Evolutionary conservation across 2,113 vertebrate genomes (phyloP), one percentile per base, ranked within the genome.

Genomic region (Pelodiscus sinensis): DNA sequence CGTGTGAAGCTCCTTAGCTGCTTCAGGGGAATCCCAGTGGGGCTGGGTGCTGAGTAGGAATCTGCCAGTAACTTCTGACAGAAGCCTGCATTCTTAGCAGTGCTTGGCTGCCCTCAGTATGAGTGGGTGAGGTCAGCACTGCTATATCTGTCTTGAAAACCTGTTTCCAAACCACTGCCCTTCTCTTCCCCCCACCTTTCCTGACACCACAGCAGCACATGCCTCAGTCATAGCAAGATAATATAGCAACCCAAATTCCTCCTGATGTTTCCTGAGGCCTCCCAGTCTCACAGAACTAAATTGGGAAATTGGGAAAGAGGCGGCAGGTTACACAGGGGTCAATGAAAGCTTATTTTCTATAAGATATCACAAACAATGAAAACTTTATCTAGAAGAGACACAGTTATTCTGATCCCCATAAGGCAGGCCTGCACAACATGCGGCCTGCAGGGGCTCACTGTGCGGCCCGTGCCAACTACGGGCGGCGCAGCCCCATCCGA

Each of bases 1-100:
- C 86, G 89, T 90, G 90, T 68, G 73, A 22, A 24, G 73, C 38
- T 77, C 73, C 38, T 77, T 77, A 25, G 38, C 73, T 77, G 73
- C 77, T 68, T 58, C 44, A 88, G 88, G 83, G 94, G 38, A 95
- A 93, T 90, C 92, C 85, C 95, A 90, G 19, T 29, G 90, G 65
- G 54, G 75, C 52, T 68, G 78, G 81, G 85, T 95, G 84, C 21
- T 94, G 58, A 90, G 62, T 50, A 94, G 81, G 15, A 88, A 56
- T 90, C 88, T 90, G 86, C 44, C 54, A 95, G 56, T 35, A 95
- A 92, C 50, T 89, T 73, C 55, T 94, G 88, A 94, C 81, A 89
- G 77, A 88, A 77, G 82, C 25, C 92, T 81, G 86, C 0, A 0
- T 58, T 90, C 94, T 81, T 89, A 77, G 79, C 85, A 94, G 78